These are phyloP conservation scores for Thymelicus sylvestris DNA, from an alignment of 2,888 invertebrate genomes.

Conservation along the genomic window DNA sequence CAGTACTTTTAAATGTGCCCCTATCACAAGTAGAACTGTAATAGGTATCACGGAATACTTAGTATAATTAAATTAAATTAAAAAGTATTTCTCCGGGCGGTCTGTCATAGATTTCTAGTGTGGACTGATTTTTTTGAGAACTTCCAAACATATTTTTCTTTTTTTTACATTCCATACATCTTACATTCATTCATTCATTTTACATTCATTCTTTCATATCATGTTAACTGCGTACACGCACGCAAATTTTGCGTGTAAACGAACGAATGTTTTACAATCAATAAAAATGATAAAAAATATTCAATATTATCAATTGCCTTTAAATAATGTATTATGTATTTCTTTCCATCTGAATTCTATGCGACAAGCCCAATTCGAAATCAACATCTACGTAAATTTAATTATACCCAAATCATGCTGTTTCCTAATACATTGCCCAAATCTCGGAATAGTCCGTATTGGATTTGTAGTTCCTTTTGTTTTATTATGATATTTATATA, in stretches of 20 bases:
- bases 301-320: no score
- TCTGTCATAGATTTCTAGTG: conserved; percentile 34
- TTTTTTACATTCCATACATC: conserved; percentile 4
- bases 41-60: conserved; percentile 35
- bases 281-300: no score
- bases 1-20: conserved; percentile 6
- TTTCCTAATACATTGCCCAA: background rate
- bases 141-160: conserved; percentile 2
- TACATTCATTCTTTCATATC: no score
- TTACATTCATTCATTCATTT: no score
- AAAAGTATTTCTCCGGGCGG: conserved; percentile 37
- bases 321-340: no score
- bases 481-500: background rate
- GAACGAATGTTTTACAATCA: no score
- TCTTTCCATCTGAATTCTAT: no score
- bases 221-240: no score
- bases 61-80: conserved; percentile 30
- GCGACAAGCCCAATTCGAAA: no score
- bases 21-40: conserved; percentile 17
- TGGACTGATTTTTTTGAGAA: conserved; percentile 13
- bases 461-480: conserved; percentile 1
- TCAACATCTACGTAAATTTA: no score
- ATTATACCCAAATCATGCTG: no score
- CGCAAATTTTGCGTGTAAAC: no score
- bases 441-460: background rate